Conservation (phyloP, 2,888 invertebrate genomes). For the Cybosia mesomella region DNA sequence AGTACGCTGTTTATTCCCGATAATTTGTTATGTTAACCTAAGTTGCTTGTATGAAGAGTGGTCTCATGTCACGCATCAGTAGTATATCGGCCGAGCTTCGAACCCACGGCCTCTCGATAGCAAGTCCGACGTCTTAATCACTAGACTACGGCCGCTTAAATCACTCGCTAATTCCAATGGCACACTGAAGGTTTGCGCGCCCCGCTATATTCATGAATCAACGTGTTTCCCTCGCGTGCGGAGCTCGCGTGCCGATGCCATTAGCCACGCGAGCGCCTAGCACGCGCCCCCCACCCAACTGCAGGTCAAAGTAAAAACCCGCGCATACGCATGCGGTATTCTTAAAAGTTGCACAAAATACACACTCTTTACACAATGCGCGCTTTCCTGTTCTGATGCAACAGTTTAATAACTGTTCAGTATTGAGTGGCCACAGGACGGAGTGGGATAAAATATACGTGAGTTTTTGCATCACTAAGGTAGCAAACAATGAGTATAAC, state of each 20-base stretch:
- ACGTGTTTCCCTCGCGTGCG: conserved; percentile 23
- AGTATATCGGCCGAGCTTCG: too few relatives aligned
- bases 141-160: background rate
- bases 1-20: too few relatives aligned
- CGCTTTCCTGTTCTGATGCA: conserved; percentile 13
- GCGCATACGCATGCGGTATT: conserved; percentile 10
- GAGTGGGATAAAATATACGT: background rate
- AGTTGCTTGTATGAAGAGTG: too few relatives aligned
- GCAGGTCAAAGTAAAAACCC: conserved; percentile 20
- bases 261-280: conserved; percentile 21
- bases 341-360: conserved; percentile 21
- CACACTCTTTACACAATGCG: conserved; percentile 14
- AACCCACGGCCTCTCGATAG: too few relatives aligned
- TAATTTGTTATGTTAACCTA: too few relatives aligned
- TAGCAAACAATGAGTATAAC: background rate
- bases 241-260: conserved; percentile 25
- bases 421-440: background rate
- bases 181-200: conserved; percentile 11
- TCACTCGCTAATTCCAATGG: background rate
- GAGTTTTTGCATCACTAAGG: background rate
- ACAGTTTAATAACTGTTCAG: background rate
- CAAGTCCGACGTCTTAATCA: background rate
- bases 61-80: too few relatives aligned
- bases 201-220: conserved; percentile 45
- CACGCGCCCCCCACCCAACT: background rate